Conservation (phyloP, 1,140 invertebrate species). For the Procambarus clarkii region DNA sequence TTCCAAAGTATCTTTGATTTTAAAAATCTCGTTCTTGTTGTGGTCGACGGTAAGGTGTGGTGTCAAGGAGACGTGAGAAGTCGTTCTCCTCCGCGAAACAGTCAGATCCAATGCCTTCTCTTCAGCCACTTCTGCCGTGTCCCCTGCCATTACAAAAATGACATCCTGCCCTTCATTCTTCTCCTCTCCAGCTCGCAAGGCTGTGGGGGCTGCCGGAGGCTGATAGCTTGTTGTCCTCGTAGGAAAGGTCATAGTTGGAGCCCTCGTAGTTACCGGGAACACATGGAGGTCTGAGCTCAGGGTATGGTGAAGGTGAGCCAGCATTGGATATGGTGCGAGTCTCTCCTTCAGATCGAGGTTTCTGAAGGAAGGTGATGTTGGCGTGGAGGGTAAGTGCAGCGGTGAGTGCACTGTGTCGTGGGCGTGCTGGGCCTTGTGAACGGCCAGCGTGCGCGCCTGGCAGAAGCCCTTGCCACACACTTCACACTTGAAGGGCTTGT, state of each 20-base stretch:
- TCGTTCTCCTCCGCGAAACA: not conserved
- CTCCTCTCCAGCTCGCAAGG: not conserved
- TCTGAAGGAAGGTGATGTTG: slow-evolving; percentile 39
- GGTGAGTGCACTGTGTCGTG: slow-evolving; percentile 79
- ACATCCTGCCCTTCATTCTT: slow-evolving; percentile 9
- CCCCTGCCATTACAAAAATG: slow-evolving; percentile 56
- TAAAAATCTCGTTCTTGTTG: slow-evolving; percentile 33
- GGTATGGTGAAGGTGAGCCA: slow-evolving; percentile 44
- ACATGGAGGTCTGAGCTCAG: slow-evolving; percentile 47
- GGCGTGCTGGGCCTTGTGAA: slow-evolving; percentile 80
- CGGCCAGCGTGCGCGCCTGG: slow-evolving; percentile 81
- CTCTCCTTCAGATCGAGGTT: slow-evolving; percentile 50
- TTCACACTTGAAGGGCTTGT: slow-evolving; percentile 69
- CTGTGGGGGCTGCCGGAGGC: not conserved
- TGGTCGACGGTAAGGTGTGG: slow-evolving; percentile 25
- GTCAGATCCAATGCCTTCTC: slow-evolving; percentile 63
- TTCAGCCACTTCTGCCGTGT: slow-evolving; percentile 58
- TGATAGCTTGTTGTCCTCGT: not conserved
- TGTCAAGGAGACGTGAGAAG: not conserved
- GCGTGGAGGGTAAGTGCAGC: slow-evolving; percentile 1
- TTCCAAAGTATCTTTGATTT: not conserved
- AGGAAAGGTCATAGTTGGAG: not conserved
- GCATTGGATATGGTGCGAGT: slow-evolving; percentile 49
- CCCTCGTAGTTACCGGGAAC: slow-evolving; percentile 17
- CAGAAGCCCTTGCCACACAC: slow-evolving; percentile 98